Evolutionary conservation across 35 echinoderm and acorn worm genomes (phyloP).

Genomic region (Heliocidaris erythrogramma): DNA sequence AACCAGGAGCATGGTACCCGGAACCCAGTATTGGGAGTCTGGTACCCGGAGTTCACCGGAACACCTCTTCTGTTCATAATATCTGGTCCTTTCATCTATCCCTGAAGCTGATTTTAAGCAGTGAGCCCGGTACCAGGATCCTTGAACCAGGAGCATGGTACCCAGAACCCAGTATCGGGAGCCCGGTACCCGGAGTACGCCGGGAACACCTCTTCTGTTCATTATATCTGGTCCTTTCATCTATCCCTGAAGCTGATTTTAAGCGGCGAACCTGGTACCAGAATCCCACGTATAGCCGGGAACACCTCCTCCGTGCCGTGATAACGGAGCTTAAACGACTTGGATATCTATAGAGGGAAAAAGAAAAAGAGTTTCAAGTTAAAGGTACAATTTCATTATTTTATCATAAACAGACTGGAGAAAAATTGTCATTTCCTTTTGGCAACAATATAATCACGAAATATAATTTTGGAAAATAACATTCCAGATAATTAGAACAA

Average conservation of each 20-base stretch:
- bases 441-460: background rate
- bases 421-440: background rate
- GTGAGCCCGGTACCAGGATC: too few species aligned
- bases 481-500: too few species aligned
- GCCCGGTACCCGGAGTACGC: too few species aligned
- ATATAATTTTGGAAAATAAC: too few species aligned
- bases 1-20: background rate
- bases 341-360: constrained; percentile 70
- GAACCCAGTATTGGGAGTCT: too few species aligned
- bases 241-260: constrained; percentile 82
- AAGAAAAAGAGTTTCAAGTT: background rate
- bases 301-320: constrained; percentile 58
- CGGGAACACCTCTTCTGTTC: too few species aligned
- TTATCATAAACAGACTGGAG: background rate
- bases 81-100: background rate
- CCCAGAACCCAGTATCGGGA: too few species aligned
- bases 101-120: too few species aligned
- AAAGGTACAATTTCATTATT: background rate
- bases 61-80: constrained; percentile 54
- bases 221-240: background rate
- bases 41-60: constrained; percentile 22
- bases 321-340: constrained; percentile 77
- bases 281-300: constrained; percentile 73
- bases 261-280: constrained; percentile 76
- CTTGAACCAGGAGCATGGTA: too few species aligned